Evolutionary conservation across 2,797 vertebrate genomes (phyloP), one percentile per base, ranked within the genome.

Genomic region (Thunnus albacares): DNA sequence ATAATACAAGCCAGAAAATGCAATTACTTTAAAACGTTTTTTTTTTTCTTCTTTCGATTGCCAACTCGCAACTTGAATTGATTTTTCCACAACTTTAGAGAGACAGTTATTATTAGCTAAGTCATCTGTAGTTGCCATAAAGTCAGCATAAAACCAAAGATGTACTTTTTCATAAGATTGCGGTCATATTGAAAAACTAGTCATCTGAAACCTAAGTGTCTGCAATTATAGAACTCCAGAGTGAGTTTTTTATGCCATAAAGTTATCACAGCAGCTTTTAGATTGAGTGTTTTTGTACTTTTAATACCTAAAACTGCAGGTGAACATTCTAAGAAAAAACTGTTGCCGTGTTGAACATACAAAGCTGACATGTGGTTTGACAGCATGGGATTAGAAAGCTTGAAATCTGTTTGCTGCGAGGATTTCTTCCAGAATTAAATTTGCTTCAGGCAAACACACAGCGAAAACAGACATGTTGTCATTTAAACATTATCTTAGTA

Each of bases 1-100:
- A 83, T 85, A 81, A 83, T 77, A 51, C 65, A 70, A 33, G 57
- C 69, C 69, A 66, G 62, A 70, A 86, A 91, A 85, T 82, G 75
- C 65, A 88, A 82, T 86, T 71, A 73, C 63, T 87, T 63, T 8
- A 41, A 79, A 82, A 77, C 22, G 5, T 20, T 75, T 67, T 47
- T 47, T 47, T 73, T 47, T 47, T 47, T 73, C 30, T 81, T 41
- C 47, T 53, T 67, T 65, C 7, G 17, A 63, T 59, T 64, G 56
- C 71, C 62, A 80, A 87, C 66, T 66, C 79, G 63, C 52, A 75
- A 55, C 62, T 70, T 6, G 12, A 70, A 71, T 83, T 51, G 43
- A 80, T 86, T 86, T 89, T 71, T 56, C 24, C 15, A 0, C 3
- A 18, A 59, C 73, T 84, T 77, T 35, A 65, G 49, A 77, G 51